Evolutionary conservation across 2,888 invertebrate genomes (phyloP), one percentile per base, ranked within the genome.

Genomic region (Pterostichus niger): DNA sequence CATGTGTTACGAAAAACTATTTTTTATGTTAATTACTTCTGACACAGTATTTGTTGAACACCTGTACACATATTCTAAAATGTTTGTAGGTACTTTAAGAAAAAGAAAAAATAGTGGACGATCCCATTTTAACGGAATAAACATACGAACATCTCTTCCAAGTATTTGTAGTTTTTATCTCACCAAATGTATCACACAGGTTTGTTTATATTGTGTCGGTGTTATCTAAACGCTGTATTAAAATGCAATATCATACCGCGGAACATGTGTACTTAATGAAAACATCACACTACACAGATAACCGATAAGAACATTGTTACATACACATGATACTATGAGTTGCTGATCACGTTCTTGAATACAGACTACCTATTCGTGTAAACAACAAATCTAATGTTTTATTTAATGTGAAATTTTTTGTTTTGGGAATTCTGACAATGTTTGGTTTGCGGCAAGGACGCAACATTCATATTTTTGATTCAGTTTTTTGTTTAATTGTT

Each of bases 381-480:
- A 61, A 64, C 64, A 64, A 2, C 31, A 64, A 64, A 64, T 13
- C 35, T n/a, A 64, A 11, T 64, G 64, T 64, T 64, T 56, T 24
- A 2, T 9, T 56, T 64, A 3, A 64, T 64, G 64, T 64, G 33
- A 13, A 61, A n/a, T 71, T 71, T 71, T 71, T 71, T 71, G 71
- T 46, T 11, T 10, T 15, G 71, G 71, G 49, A 71, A 71, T 71
- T 71, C 71, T 46, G 49, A 71, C 17, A 46, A n/a, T 6, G 15
- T 64, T 64, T 71, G 1, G 68, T 44, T 44, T 9, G 44, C 68
- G 68, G 52, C 75, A 75, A 75, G 75, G 75, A 49, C 75, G 75
- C 40, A 33, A 52, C 75, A 75, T 75, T 75, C 75, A 75, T 75
- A 75, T 24, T 75, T 75, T 75, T 75, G 49, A 49, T 75, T 49